Percentiles rank a stretch among this genome's conserved stretches.
Conservation (phyloP, 2,797 vertebrate genomes). For the Chaunax sp. region DNA sequence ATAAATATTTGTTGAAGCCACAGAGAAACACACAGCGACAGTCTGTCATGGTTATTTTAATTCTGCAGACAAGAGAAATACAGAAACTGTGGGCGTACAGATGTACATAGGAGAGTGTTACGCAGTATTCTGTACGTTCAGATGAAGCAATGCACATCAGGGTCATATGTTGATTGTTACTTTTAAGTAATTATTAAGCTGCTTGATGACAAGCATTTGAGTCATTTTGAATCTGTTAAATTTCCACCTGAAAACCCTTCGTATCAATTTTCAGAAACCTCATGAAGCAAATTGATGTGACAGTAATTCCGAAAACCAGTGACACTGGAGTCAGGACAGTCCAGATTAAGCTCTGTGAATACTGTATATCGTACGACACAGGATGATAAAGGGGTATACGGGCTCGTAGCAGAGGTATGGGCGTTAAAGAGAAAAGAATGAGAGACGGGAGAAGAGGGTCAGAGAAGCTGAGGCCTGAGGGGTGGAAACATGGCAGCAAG, state of each 20-base stretch:
- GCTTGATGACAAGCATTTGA: not conserved
- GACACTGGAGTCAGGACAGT: not conserved
- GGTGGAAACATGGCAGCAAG: constrained; percentile 10
- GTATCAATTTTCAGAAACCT: not conserved
- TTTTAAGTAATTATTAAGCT: not conserved
- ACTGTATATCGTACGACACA: not conserved
- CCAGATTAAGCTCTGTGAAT: not conserved
- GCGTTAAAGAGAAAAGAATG: not conserved
- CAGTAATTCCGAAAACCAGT: not conserved
- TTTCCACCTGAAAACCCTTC: not conserved
- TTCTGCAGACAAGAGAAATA: constrained; percentile 29
- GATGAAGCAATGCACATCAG: not conserved
- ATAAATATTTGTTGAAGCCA: constrained; percentile 13
- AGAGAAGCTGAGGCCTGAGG: constrained; percentile 21
- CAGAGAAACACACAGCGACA: constrained; percentile 10
- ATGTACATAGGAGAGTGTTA: constrained; percentile 21
- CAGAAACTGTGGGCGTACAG: constrained; percentile 8
- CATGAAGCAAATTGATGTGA: no score
- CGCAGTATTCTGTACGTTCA: constrained; percentile 13
- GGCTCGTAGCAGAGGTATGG: not conserved
- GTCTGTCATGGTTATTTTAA: constrained; percentile 37
- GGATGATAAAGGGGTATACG: not conserved
- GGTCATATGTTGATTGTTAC: not conserved
- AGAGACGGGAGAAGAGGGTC: constrained; percentile 1
- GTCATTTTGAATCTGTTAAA: not conserved